Percentiles rank a stretch among this genome's conserved stretches.
Conservation (phyloP, 2,113 vertebrate species). For the Strix aluco region DNA sequence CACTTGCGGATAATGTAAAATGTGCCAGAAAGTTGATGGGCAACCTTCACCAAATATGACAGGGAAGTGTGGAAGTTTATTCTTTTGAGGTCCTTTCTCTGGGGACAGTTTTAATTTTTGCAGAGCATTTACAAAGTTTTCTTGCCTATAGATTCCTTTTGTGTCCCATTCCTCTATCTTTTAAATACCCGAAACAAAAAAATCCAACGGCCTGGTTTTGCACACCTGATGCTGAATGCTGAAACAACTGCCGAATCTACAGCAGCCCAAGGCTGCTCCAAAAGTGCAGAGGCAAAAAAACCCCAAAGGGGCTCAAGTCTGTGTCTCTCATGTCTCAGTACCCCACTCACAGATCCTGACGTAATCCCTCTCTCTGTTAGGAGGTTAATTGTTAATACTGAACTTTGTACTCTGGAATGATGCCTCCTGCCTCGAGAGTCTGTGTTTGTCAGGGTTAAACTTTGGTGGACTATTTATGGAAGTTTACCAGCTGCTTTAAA, state of each 20-base stretch:
- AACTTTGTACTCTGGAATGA: not conserved
- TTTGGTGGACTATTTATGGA: not conserved
- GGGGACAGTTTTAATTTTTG: not conserved
- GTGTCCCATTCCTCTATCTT: not conserved
- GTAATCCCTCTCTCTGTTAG: not conserved
- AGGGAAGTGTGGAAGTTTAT: not conserved
- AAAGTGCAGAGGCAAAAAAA: not conserved
- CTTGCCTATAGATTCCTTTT: not conserved
- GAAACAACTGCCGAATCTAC: not conserved
- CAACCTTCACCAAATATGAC: not conserved
- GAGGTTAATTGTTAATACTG: not conserved
- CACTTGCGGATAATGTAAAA: not conserved
- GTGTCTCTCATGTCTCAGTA: not conserved
- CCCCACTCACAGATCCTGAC: not conserved
- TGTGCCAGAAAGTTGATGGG: not conserved
- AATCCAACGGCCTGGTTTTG: not conserved
- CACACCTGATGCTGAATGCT: not conserved
- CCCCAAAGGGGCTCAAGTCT: rapidly evolving
- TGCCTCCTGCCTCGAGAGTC: not conserved
- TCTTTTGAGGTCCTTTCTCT: not conserved
- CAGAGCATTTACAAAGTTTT: not conserved
- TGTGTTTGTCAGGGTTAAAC: not conserved
- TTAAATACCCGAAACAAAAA: not conserved
- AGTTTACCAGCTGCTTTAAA: not conserved
- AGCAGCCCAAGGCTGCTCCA: not conserved